phyloP scores from a whole-genome alignment of 2,797 vertebrate species.

The Brotula barbata region DNA sequence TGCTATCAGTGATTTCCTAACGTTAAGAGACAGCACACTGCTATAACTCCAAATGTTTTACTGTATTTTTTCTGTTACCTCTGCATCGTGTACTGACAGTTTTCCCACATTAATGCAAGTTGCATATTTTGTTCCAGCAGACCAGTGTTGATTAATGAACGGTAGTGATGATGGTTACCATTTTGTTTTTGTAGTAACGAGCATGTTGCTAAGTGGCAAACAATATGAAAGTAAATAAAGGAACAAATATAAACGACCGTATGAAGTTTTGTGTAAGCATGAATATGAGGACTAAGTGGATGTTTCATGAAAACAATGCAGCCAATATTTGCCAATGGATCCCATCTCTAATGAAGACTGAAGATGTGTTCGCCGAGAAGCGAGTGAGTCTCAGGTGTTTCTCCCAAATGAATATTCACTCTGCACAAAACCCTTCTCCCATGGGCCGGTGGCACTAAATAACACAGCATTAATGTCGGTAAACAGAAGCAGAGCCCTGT shows the following conservation, averaged over 20 bases:
- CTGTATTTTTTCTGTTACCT: too few relatives aligned
- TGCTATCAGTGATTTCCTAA: slow-evolving; percentile 43
- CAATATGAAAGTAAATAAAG: slow-evolving; percentile 7
- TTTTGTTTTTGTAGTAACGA: slow-evolving; percentile 15
- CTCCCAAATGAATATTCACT: slow-evolving; percentile 86
- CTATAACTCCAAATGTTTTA: slow-evolving; percentile 29
- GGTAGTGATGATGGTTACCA: not conserved
- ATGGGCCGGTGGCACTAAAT: slow-evolving; percentile 70
- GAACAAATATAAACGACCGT: not conserved
- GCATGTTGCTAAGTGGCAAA: slow-evolving; percentile 7
- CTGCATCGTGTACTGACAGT: too few relatives aligned
- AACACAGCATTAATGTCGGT: slow-evolving; percentile 63
- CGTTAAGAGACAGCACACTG: slow-evolving; percentile 40
- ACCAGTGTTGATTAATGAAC: not conserved
- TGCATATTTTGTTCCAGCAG: not conserved
- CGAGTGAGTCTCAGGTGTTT: slow-evolving; percentile 80
- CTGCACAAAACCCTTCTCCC: slow-evolving; percentile 75
- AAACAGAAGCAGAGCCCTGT: slow-evolving; percentile 60
- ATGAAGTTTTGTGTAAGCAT: too few relatives aligned
- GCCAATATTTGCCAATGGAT: slow-evolving; percentile 40
- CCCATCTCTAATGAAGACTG: slow-evolving; percentile 42
- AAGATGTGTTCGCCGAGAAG: slow-evolving; percentile 29
- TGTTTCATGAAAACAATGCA: slow-evolving; percentile 54
- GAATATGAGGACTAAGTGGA: not conserved
- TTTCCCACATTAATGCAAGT: not conserved